phyloP scores from a whole-genome alignment of 2,113 vertebrate species.

The Pseudopodoces humilis region DNA sequence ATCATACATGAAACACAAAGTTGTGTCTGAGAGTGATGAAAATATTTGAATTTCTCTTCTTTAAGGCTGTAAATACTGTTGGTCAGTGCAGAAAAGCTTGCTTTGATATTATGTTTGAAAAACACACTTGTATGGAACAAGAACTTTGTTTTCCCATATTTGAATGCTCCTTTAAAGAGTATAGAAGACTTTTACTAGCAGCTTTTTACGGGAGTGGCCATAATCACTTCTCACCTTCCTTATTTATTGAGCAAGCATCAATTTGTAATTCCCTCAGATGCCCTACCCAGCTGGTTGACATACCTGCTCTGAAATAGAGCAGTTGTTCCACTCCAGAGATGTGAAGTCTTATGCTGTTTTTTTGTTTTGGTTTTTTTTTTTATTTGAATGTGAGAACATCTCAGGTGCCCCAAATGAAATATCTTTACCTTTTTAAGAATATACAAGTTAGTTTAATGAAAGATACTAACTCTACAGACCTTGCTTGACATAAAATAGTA shows the following conservation, averaged over 20 bases:
- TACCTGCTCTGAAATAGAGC: not conserved
- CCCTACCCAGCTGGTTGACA: not conserved
- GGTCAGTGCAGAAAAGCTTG: not conserved
- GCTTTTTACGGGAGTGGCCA: not conserved
- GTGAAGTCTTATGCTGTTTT: not conserved
- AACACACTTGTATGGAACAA: not conserved
- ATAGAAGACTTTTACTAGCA: not conserved
- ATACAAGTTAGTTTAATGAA: not conserved
- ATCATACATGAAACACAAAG: not conserved
- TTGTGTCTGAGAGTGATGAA: not conserved
- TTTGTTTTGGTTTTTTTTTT: not conserved
- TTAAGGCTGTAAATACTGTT: not conserved
- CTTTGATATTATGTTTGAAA: not conserved
- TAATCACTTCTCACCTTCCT: not conserved
- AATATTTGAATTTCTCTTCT: not conserved
- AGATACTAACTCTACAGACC: not conserved
- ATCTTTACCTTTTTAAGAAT: not conserved
- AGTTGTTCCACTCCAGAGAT: not conserved
- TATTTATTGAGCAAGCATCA: not conserved
- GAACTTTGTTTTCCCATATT: not conserved
- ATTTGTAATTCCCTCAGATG: not conserved
- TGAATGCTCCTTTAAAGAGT: not conserved
- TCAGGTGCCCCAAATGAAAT: not conserved
- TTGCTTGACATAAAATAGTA: not conserved
- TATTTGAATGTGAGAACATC: not conserved